Evolutionary conservation across 1,140 invertebrate genomes (phyloP), one percentile per base, ranked within the genome.

Genomic region (Parasteatoda tepidariorum): DNA sequence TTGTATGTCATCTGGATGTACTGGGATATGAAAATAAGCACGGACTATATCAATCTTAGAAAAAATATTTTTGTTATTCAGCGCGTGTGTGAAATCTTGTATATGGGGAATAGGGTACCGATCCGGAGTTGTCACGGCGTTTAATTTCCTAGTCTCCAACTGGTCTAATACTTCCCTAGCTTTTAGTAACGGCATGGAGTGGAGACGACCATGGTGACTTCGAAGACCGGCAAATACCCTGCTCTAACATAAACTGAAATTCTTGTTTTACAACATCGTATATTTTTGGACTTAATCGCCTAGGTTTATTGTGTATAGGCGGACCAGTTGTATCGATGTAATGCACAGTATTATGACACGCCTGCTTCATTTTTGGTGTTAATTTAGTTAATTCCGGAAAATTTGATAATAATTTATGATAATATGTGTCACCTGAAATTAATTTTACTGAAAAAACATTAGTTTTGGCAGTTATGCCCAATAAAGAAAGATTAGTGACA

Each of bases 161-260:
- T 24, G 79, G 71, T 15, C 86, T 24, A 70, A 67, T 85, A 11
- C 71, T 48, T 9, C 82, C 84, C 34, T 34, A 38, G 55, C 68
- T 81, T 70, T 87, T 87, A 3, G 76, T 30, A 2, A 87, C 83
- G 22, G 87, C 61, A 33, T 85, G 84, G 15, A 86, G 62, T 11
- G 87, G 86, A 74, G 13, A 89, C 13, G 90, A 86, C 89, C 90
- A 91, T 30, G 88, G 71, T 68, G 86, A 87, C n/a, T 87, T 87
- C 0, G 88, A 89, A 0, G 85, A 87, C 22, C 87, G 84, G 31
- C 87, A 86, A 13, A 88, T 88, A 18, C 88, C 89, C 18, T 57
- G 66, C 26, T 67, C 85, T 75, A 55, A 64, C 86, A 66, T 88
- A 87, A 30, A 84, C 30, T 48, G 83, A 11, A 33, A 90, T 15